Percentiles rank a stretch among this genome's conserved stretches.
Evolutionary conservation across 2,888 invertebrate species (phyloP).

Genomic region (Dromius quadrimaculatus): DNA sequence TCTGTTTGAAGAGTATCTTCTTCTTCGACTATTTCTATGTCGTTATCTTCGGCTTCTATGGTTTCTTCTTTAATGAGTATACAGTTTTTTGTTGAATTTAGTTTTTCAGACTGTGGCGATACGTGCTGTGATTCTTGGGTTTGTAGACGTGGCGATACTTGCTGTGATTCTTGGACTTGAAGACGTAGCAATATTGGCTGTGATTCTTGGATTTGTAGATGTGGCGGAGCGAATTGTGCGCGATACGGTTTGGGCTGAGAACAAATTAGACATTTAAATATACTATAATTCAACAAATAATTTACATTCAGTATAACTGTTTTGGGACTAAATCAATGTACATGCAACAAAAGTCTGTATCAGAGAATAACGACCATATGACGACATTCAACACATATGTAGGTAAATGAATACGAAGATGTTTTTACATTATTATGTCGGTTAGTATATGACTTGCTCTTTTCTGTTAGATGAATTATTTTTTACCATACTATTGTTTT

Average conservation of each 20-base stretch:
- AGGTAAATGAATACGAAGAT: too few species aligned
- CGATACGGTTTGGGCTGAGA: constrained; percentile 1
- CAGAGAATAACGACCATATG: too few species aligned
- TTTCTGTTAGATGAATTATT: too few species aligned
- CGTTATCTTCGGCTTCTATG: neutral
- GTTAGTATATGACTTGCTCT: too few species aligned
- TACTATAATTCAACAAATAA: too few species aligned
- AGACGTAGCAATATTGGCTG: neutral
- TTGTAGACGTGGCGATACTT: neutral
- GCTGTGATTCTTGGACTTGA: neutral
- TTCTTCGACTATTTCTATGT: constrained; percentile 39
- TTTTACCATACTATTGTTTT: too few species aligned
- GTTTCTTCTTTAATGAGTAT: constrained; percentile 26
- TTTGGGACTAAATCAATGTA: too few species aligned
- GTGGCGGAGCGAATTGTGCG: neutral
- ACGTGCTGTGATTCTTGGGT: neutral
- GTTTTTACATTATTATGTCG: too few species aligned
- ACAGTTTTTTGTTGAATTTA: neutral
- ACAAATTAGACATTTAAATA: too few species aligned
- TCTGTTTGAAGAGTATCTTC: constrained; percentile 12
- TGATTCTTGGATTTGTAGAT: neutral
- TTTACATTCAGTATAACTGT: too few species aligned
- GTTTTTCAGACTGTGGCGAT: neutral
- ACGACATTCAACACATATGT: too few species aligned
- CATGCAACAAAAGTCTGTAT: too few species aligned